Base-by-base conservation (phyloP, 2,113 vertebrate genomes). In the Sakesphorus luctuosus region DNA sequence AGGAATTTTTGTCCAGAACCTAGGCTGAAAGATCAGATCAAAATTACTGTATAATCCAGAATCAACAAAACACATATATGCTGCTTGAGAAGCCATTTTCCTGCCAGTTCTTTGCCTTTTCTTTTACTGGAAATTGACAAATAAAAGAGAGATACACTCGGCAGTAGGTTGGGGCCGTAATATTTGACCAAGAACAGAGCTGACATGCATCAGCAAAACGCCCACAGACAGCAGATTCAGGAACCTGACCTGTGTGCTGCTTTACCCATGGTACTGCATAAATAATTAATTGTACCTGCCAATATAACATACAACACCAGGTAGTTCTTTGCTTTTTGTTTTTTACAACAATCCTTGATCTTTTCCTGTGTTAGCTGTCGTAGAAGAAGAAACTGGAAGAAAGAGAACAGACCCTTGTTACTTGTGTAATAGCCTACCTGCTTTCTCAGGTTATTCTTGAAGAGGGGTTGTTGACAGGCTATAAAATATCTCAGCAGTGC, bases 131-230 rank as follows among this genome's bases (percentile, higher is more conserved):
- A 61, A 67, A 66, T 80, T 92, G 66, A 89, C 76, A 82, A 88
- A 87, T 35, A 82, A 87, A 90, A 93, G 89, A 52, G 24, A 93
- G 72, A 73, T 12, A 18, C n/a, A 87, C 61, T 84, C 5, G 6
- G 92, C 66, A 87, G 65, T 36, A 69, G 91, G 55, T 87, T 56
- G 53, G 66, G 78, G 43, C 91, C 49, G 1, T 18, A 86, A 80
- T 84, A 82, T 89, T 87, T 84, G 83, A 95, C 89, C 89, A 91
- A 91, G 89, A 89, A 81, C 4, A 43, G 76, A 69, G 56, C 61
- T 93, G 95, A 87, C 90, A 87, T 10, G 62, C 63, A 78, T 89
- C 96, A 94, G 74, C 82, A 94, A 93, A 96, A 97, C 83, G 68
- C 82, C 79, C 84, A 88, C 79, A 94, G 96, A 88, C 92, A 90